Evolutionary conservation across 2,113 vertebrate genomes (phyloP).

Genomic region (Crotalus tigris): DNA sequence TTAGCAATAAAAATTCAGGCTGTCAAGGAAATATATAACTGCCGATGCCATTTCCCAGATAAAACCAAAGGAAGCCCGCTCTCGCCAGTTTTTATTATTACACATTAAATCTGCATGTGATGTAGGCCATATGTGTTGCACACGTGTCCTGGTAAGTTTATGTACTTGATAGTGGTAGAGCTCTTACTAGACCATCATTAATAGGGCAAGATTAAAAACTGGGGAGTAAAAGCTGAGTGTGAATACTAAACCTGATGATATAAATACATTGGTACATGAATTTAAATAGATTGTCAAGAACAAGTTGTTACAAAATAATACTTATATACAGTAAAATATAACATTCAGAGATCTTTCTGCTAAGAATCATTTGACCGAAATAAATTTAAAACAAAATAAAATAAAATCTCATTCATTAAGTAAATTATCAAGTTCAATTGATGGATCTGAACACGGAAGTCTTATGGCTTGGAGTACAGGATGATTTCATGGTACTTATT

Average conservation of each 20-base stretch:
- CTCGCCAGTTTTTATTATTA: conserved; percentile 2
- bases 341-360: neutral
- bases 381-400: neutral
- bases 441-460: neutral
- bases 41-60: neutral
- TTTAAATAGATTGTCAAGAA: neutral
- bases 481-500: neutral
- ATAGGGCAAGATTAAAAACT: neutral
- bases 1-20: conserved; percentile 19
- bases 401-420: neutral
- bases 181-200: neutral
- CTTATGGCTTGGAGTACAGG: neutral
- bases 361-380: neutral
- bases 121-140: neutral
- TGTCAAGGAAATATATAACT: conserved; percentile 9
- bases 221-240: too few relatives aligned
- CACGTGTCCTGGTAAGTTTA: neutral
- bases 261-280: neutral
- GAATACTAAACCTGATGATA: neutral
- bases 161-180: neutral
- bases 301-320: neutral
- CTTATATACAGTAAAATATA: neutral
- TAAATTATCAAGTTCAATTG: neutral
- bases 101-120: neutral
- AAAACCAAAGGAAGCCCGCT: neutral